Evolutionary conservation across 2,888 invertebrate species (phyloP).

Genomic region (Tortrix viridana): DNA sequence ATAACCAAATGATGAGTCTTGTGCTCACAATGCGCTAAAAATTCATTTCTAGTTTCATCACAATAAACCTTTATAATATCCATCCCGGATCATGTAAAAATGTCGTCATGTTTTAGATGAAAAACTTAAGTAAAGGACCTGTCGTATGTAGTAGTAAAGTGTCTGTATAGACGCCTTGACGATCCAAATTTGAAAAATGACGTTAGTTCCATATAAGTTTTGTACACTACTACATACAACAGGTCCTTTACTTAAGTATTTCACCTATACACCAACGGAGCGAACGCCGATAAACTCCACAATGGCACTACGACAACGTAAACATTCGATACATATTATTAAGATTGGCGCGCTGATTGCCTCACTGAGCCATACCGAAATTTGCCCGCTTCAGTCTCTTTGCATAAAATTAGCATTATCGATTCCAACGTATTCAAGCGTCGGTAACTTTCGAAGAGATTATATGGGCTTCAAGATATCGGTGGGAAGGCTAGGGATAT

Average conservation of each 20-base stretch:
- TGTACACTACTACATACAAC: too few species aligned
- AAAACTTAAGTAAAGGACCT: too few species aligned
- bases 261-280: not conserved
- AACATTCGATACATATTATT: constrained; percentile 76
- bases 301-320: constrained; percentile 54
- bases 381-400: constrained; percentile 72
- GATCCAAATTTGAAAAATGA: too few species aligned
- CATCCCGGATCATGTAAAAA: not conserved
- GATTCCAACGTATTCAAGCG: constrained; percentile 51
- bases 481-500: constrained; percentile 21
- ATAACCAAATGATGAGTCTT: too few species aligned
- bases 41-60: too few species aligned
- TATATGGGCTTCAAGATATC: constrained; percentile 47
- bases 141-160: too few species aligned
- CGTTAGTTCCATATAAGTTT: too few species aligned
- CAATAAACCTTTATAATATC: too few species aligned
- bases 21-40: too few species aligned
- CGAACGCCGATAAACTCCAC: constrained; percentile 29
- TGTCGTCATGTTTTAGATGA: too few species aligned
- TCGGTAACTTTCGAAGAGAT: constrained; percentile 59
- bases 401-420: constrained; percentile 81
- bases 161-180: too few species aligned
- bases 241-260: too few species aligned
- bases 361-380: constrained; percentile 55
- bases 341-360: constrained; percentile 55